phyloP scores from a whole-genome alignment of 2,113 vertebrate genomes.

The Poeciliopsis turrubarensis region DNA sequence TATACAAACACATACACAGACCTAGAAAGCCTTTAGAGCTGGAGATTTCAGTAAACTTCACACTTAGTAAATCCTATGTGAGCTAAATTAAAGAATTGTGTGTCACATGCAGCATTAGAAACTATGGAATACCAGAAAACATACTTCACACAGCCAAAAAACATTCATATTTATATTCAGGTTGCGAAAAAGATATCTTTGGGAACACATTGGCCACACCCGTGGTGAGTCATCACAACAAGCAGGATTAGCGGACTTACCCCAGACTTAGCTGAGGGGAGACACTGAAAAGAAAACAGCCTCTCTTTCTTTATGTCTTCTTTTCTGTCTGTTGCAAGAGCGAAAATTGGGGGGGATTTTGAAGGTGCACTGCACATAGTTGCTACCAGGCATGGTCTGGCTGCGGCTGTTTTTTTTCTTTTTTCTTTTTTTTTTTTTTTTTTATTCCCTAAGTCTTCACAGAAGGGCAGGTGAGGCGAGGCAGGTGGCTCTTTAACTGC shows the following conservation, averaged over 20 bases:
- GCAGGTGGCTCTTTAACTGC: slow-evolving; percentile 77
- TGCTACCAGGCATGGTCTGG: slow-evolving; percentile 55
- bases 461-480: slow-evolving; percentile 76
- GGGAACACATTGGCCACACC: slow-evolving; percentile 77
- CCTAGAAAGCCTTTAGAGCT: neutral
- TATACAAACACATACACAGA: slow-evolving; percentile 36
- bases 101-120: slow-evolving; percentile 38
- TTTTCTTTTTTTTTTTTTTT: slow-evolving; percentile 70
- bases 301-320: slow-evolving; percentile 67
- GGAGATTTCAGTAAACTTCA: neutral
- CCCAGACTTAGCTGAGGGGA: slow-evolving; percentile 73
- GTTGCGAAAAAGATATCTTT: slow-evolving; percentile 72
- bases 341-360: slow-evolving; percentile 52
- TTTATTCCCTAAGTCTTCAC: slow-evolving; percentile 66
- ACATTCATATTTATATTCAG: slow-evolving; percentile 73
- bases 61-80: neutral
- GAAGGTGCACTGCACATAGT: slow-evolving; percentile 62
- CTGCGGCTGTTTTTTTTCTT: slow-evolving; percentile 59
- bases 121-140: slow-evolving; percentile 65
- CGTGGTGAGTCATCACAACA: slow-evolving; percentile 75
- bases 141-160: slow-evolving; percentile 58
- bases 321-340: slow-evolving; percentile 72
- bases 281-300: slow-evolving; percentile 76
- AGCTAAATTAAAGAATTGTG: slow-evolving; percentile 12
- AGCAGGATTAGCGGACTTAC: slow-evolving; percentile 74